phyloP scores from a whole-genome alignment of 2,888 invertebrate species.

The Zeuzera pyrina region DNA sequence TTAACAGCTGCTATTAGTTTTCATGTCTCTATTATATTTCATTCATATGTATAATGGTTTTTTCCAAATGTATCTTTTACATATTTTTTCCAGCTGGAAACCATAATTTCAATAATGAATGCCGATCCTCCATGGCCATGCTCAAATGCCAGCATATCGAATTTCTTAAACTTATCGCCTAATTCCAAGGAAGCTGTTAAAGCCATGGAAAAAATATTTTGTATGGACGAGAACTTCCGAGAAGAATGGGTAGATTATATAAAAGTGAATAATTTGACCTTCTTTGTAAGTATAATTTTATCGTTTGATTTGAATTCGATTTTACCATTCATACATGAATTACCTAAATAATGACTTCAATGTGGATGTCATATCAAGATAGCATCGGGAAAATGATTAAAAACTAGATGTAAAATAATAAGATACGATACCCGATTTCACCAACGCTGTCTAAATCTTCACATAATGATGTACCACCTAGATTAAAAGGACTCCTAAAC shows the following conservation, averaged over 20 bases:
- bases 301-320: background rate
- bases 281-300: constrained; percentile 30
- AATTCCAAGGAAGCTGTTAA: constrained; percentile 40
- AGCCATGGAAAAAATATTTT: constrained; percentile 58
- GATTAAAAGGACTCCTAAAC: too few relatives aligned
- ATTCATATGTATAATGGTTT: too few relatives aligned
- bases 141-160: constrained; percentile 41
- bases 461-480: too few relatives aligned
- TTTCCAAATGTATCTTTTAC: background rate
- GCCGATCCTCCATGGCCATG: constrained; percentile 66
- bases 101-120: constrained; percentile 51
- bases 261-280: constrained; percentile 22
- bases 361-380: too few relatives aligned
- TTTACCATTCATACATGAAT: constrained; percentile 7
- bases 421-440: too few relatives aligned
- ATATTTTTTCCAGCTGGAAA: constrained; percentile 35
- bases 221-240: constrained; percentile 43
- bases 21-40: too few relatives aligned
- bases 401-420: too few relatives aligned
- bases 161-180: constrained; percentile 32
- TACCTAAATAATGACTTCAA: constrained; percentile 1
- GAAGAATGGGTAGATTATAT: constrained; percentile 58
- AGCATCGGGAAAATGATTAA: too few relatives aligned
- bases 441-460: too few relatives aligned
- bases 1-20: background rate